Evolutionary conservation across 2,888 invertebrate species (phyloP), one percentile per base, ranked within the genome.

Genomic region (Agrotis ipsilon): DNA sequence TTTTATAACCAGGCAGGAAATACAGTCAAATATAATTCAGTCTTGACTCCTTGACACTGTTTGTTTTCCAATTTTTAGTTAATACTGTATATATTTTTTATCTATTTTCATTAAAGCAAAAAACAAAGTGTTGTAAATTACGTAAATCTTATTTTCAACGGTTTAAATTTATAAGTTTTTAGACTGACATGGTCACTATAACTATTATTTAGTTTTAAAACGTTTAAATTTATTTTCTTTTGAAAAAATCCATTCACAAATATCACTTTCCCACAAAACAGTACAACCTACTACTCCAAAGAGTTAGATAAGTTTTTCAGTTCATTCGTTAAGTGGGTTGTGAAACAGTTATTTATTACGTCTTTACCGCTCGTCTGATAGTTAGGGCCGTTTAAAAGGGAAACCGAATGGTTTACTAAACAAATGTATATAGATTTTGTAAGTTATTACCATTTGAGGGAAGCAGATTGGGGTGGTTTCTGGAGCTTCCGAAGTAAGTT

Each of bases 261-360:
- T 61, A 75, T 79, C 77, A 80, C 84, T 81, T 86, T 75, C 49
- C 45, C 27, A 27, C 58, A 39, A 58, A 54, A 79, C 71, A 55
- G 80, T 83, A 72, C 71, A 13, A 76, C 77, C 64, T 59, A 58
- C 81, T 88, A 87, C 84, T 87, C 58, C 51, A 69, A 86, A 87
- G 87, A 91, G 89, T 89, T 87, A 92, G 93, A 94, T 94, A 94
- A 94, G 94, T 95, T 94, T 95, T 95, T 94, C 93, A 95, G 93
- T 94, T 92, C 91, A 93, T 94, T 94, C 93, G 93, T 92, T 94
- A 94, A 95, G 95, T 95, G 94, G 93, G 87, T 91, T 92, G 92
- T 92, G 93, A 91, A 92, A 89, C 88, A 87, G 88, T 88, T 90
- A 95, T 94, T 95, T 95, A 95, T 94, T 87, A 89, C 81, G 86